Evolutionary conservation across 2,113 vertebrate species (phyloP), one percentile per base, ranked within the genome.

Genomic region (Erpornis zantholeuca): DNA sequence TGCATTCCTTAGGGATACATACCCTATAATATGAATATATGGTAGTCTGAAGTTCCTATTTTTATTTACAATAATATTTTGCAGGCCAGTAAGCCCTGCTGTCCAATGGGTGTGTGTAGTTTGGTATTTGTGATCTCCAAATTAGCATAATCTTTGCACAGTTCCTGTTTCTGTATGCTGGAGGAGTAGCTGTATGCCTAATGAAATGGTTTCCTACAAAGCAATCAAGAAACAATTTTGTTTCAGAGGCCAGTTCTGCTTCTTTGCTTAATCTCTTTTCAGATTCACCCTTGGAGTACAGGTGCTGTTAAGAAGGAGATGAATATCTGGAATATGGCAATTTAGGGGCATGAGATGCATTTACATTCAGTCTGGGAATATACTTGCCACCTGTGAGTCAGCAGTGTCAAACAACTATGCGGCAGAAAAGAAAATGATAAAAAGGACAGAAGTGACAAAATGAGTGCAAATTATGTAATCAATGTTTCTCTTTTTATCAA

Each of bases 381-480:
- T 61, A 63, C 50, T 95, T 77, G 47, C 87, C 0, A n/a, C 63
- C 72, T 86, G 54, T 96, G 95, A 96, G 92, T 96, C 92, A 96
- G 94, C 92, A 87, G 88, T 77, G 94, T 96, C 95, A 96, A 96
- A 78, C 65, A 88, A 75, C 64, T 88, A 15, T 70, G 45, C 69
- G 8, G 56, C 65, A 59, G 79, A 88, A 86, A 33, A 73, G 85
- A 95, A 93, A 92, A 92, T 27, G 64, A 63, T 86, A 75, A 92
- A 90, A 90, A 78, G 84, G 86, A 79, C 77, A 95, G 80, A 90
- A 96, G 88, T 96, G 96, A 94, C 96, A 95, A 96, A 96, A 94
- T 94, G 71, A 94, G 96, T 93, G 64, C 86, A 93, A 93, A 96
- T 96, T 93, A 96, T 93, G 72, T 90, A 94, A 96, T 96, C 92